Base-by-base conservation (phyloP, 2,797 vertebrate genomes). In the Glyptemys insculpta region DNA sequence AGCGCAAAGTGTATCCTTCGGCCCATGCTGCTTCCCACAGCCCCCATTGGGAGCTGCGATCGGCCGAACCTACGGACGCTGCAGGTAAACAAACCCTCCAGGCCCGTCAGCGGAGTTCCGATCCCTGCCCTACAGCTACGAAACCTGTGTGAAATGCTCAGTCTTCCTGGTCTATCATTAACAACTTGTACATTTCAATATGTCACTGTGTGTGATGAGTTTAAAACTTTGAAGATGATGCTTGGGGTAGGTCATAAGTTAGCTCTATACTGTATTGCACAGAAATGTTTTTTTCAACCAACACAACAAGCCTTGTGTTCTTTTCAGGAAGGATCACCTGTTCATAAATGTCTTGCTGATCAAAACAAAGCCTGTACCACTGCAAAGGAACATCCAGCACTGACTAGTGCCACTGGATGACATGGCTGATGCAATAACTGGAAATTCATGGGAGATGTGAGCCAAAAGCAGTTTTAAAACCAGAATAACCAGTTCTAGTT, bases 231-330 rank as follows among this genome's bases (percentile, higher is more conserved):
- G 53, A 52, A 16, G 52, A 90, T 1, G 1, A 8, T 21, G 7
- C 27, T 47, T 78, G 41, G 25, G 14, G 12, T 78, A 31, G 49
- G 25, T 11, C 4, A 3, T 29, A 84, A 94, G 83, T 89, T 44
- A 1, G 1, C 19, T 41, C 37, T 23, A 9, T 4, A 23, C 47
- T n/a, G 81, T 47, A 5, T 62, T 78, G 27, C 8, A 87, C 93
- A 87, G 85, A n/a, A 90, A 92, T 44, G 53, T n/a, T 19, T 74
- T 44, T 68, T 79, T 81, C 78, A 83, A 79, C 1, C 8, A 88
- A 65, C 23, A 8, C 6, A 76, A 47, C 12, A 78, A 78, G 25
- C 74, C 25, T 78, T 78, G 44, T 78, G 74, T 49, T 78, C 27
- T 49, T 49, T 44, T 59, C 5, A 29, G 0, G 16, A 68, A 56